Conservation (phyloP, 2,888 invertebrate genomes). For the Oeneis ivallda region DNA sequence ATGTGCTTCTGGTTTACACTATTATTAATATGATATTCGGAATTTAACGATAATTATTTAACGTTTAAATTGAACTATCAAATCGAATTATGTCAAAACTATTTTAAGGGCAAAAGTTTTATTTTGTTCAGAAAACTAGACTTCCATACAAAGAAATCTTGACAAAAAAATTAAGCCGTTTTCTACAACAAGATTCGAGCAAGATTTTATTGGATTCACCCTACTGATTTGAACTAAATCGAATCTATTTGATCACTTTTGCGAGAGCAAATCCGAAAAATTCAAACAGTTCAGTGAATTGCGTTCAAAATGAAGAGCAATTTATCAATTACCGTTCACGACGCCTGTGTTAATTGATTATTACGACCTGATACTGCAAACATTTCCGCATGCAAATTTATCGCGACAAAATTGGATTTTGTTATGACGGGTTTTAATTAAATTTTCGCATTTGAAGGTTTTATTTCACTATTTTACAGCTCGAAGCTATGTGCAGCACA, state of each 20-base stretch:
- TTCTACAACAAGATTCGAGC: neutral
- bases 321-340: slow-evolving; percentile 33
- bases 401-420: slow-evolving; percentile 20
- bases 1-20: neutral
- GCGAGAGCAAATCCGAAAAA: slow-evolving; percentile 19
- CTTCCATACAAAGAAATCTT: neutral
- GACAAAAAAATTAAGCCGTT: neutral
- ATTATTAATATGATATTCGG: too few species aligned
- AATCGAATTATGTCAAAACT: too few species aligned
- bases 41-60: too few species aligned
- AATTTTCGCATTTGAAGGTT: slow-evolving; percentile 16
- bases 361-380: slow-evolving; percentile 27
- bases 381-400: slow-evolving; percentile 15
- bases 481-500: too few species aligned
- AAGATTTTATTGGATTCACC: neutral
- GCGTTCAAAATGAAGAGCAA: slow-evolving; percentile 28
- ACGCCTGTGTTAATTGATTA: slow-evolving; percentile 31
- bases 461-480: neutral
- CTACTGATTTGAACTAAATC: slow-evolving; percentile 2
- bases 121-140: neutral
- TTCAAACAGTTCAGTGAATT: slow-evolving; percentile 29
- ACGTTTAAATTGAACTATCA: too few species aligned
- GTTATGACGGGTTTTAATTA: slow-evolving; percentile 15
- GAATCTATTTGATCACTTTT: neutral
- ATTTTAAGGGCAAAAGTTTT: too few species aligned